A percentile compares a stretch with the other conserved stretches of the same genome.
phyloP scores from a whole-genome alignment of 2,888 invertebrate species.

The Panorpa germanica region DNA sequence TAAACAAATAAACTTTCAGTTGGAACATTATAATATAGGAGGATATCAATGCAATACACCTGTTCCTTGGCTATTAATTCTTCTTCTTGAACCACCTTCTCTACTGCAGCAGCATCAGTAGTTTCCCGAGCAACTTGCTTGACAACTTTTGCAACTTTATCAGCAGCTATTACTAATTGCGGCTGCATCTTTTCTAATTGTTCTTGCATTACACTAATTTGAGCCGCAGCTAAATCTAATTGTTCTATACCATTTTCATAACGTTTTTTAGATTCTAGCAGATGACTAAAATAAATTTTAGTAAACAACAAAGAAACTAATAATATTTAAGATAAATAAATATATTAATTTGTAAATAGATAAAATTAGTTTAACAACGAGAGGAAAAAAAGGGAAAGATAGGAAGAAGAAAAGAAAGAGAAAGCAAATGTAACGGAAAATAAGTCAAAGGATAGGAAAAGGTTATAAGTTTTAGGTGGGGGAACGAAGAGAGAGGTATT shows the following conservation, averaged over 20 bases:
- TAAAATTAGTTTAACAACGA: no score
- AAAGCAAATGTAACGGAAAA: no score
- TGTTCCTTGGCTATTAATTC: constrained; percentile 67
- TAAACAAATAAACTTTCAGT: no score
- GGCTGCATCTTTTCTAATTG: constrained; percentile 75
- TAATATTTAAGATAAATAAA: no score
- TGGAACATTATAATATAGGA: no score
- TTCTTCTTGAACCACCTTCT: constrained; percentile 58
- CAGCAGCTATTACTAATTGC: constrained; percentile 65
- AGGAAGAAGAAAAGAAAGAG: no score
- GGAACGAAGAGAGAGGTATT: no score
- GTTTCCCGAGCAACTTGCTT: constrained; percentile 76
- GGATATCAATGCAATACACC: no score
- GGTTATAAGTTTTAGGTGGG: no score
- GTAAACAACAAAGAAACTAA: constrained; percentile 4
- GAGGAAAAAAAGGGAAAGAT: no score
- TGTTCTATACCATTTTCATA: constrained; percentile 79
- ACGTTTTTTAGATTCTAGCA: constrained; percentile 45
- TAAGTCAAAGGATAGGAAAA: no score
- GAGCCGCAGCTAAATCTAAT: constrained; percentile 61
- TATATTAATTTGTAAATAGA: no score
- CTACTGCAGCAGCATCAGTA: constrained; percentile 62
- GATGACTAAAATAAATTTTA: constrained; percentile 28
- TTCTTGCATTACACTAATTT: constrained; percentile 63
- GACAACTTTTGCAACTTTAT: constrained; percentile 73